Percentiles rank a stretch among this genome's conserved stretches.
phyloP scores from a whole-genome alignment of 2,797 vertebrate genomes.

The Galago senegalensis region DNA sequence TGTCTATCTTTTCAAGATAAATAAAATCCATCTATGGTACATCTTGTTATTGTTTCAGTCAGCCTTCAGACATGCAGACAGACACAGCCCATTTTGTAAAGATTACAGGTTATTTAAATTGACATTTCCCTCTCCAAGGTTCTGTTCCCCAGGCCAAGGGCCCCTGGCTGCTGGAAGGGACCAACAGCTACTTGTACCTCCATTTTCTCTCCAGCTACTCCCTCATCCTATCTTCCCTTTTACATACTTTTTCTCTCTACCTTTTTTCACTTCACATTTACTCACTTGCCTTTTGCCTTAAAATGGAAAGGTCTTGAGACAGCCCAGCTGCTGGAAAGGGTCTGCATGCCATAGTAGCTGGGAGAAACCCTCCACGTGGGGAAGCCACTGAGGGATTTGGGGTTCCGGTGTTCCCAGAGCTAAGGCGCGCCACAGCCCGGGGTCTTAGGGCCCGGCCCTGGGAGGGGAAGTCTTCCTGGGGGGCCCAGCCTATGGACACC shows the following conservation, averaged over 20 bases:
- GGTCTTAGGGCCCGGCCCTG: neutral
- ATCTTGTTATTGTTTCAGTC: neutral
- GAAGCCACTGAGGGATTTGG: neutral
- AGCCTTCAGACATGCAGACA: neutral
- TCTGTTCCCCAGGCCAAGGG: neutral
- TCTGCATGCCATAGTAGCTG: neutral
- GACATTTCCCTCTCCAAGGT: neutral
- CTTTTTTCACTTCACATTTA: neutral
- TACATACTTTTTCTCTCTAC: neutral
- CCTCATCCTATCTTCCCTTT: neutral
- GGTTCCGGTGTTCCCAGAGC: neutral
- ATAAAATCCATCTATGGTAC: neutral
- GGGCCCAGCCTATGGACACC: neutral
- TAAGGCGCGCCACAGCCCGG: neutral
- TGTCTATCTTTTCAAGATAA: neutral
- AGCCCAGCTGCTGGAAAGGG: neutral
- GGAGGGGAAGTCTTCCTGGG: neutral
- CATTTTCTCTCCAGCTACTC: conserved; percentile 50
- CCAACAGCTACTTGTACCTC: neutral
- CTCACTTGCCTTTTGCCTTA: neutral
- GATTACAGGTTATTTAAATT: neutral
- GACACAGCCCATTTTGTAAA: neutral
- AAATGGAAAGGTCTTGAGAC: neutral
- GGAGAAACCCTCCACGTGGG: neutral
- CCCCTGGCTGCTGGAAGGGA: neutral